Evolutionary conservation across 2,797 vertebrate genomes (phyloP).

Genomic region (Tadarida brasiliensis): DNA sequence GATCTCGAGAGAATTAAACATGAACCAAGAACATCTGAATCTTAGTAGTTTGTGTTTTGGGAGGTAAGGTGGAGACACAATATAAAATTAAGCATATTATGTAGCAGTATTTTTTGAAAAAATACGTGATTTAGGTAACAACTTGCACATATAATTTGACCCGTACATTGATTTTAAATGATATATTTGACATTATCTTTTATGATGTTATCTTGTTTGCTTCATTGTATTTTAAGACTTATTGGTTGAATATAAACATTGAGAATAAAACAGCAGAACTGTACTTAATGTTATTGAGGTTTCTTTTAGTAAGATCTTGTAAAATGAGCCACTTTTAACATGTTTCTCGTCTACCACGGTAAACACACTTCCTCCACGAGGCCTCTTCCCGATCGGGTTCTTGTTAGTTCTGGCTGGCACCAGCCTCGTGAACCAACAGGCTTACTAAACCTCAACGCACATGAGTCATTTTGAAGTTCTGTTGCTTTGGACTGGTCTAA

Average conservation of each 20-base stretch:
- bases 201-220: constrained; percentile 32
- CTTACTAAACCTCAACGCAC: background rate
- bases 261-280: constrained; percentile 52
- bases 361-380: background rate
- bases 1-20: constrained; percentile 2
- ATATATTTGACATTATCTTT: constrained; percentile 55
- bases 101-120: background rate
- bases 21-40: background rate
- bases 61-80: background rate
- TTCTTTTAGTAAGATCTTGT: constrained; percentile 22
- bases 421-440: background rate
- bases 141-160: constrained; percentile 44
- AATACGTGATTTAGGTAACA: constrained; percentile 36
- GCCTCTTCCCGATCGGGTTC: background rate
- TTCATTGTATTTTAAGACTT: constrained; percentile 56
- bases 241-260: constrained; percentile 51
- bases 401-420: background rate
- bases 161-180: constrained; percentile 56
- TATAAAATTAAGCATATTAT: constrained; percentile 44
- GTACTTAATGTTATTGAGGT: background rate
- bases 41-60: background rate
- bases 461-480: background rate
- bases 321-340: background rate
- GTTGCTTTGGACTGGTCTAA: background rate
- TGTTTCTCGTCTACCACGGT: background rate